phyloP scores from a whole-genome alignment of 2,888 invertebrate species.

The Germaria angustata region DNA sequence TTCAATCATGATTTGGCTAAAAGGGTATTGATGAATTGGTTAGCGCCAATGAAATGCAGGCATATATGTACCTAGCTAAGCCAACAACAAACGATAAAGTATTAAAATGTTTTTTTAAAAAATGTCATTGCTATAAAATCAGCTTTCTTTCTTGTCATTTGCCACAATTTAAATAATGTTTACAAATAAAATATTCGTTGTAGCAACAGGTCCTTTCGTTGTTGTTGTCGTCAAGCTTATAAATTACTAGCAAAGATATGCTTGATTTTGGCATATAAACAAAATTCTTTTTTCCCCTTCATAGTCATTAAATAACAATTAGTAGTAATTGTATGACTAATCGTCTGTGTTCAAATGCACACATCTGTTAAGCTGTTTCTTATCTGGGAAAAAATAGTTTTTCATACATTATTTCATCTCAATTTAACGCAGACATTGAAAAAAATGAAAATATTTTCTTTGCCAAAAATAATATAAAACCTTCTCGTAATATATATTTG shows the following conservation, averaged over 20 bases:
- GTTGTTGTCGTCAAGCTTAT: constrained; percentile 3
- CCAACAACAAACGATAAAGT: too few relatives aligned
- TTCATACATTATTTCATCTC: constrained; percentile 44
- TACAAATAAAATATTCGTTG: constrained; percentile 6
- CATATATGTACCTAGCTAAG: too few relatives aligned
- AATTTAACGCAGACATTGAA: constrained; percentile 32
- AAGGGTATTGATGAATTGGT: too few relatives aligned
- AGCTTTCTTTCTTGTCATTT: too few relatives aligned
- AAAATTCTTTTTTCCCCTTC: not conserved
- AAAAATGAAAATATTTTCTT: constrained; percentile 10
- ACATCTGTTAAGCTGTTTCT: not conserved
- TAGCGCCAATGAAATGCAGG: too few relatives aligned
- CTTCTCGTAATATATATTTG: not conserved
- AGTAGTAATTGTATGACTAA: constrained; percentile 17
- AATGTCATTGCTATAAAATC: too few relatives aligned
- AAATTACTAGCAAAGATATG: not conserved
- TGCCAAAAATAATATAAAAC: constrained; percentile 8
- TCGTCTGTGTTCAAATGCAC: not conserved
- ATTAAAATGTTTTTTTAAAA: too few relatives aligned
- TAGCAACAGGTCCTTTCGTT: constrained; percentile 38
- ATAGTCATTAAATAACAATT: constrained; percentile 59
- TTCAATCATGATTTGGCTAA: too few relatives aligned
- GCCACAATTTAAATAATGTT: not conserved
- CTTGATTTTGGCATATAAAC: not conserved
- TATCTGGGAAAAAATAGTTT: constrained; percentile 7